Evolutionary conservation across 2,888 invertebrate species (phyloP).

Genomic region (Palloptera scutellata): DNA sequence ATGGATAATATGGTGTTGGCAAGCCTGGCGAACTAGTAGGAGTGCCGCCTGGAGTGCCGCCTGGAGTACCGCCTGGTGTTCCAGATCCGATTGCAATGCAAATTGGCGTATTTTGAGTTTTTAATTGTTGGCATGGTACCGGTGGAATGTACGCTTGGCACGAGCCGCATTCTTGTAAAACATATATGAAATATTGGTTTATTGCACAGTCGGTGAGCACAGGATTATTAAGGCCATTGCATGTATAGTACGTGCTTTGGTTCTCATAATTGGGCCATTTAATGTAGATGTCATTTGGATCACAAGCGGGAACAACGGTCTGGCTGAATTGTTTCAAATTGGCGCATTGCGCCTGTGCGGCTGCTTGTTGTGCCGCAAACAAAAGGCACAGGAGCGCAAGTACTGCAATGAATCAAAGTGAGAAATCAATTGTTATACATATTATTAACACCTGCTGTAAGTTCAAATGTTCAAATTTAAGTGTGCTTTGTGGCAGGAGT

Average conservation of each 20-base stretch:
- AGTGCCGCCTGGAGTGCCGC: neutral
- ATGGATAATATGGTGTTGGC: conserved; percentile 19
- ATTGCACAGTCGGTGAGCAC: conserved; percentile 36
- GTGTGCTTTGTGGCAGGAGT: no score
- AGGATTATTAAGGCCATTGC: conserved; percentile 28
- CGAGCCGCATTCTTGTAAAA: conserved; percentile 47
- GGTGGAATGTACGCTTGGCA: conserved; percentile 46
- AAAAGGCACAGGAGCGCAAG: conserved; percentile 43
- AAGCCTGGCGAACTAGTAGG: no score
- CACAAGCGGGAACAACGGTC: conserved; percentile 39
- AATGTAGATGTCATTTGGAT: conserved; percentile 29
- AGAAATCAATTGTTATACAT: conserved; percentile 44
- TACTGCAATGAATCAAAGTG: conserved; percentile 41
- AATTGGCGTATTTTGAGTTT: conserved; percentile 25
- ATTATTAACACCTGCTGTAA: no score
- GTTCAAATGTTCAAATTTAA: no score
- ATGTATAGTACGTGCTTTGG: conserved; percentile 41
- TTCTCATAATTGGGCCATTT: conserved; percentile 47
- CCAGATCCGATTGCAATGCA: conserved; percentile 17
- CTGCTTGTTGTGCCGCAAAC: conserved; percentile 26
- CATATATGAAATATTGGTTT: conserved; percentile 46
- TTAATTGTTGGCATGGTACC: conserved; percentile 39
- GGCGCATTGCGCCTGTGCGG: conserved; percentile 17
- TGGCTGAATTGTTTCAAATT: conserved; percentile 10
- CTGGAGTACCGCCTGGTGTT: neutral